Base-by-base conservation (phyloP, 2,888 invertebrate genomes). In the Chaitophorus viminalis region DNA sequence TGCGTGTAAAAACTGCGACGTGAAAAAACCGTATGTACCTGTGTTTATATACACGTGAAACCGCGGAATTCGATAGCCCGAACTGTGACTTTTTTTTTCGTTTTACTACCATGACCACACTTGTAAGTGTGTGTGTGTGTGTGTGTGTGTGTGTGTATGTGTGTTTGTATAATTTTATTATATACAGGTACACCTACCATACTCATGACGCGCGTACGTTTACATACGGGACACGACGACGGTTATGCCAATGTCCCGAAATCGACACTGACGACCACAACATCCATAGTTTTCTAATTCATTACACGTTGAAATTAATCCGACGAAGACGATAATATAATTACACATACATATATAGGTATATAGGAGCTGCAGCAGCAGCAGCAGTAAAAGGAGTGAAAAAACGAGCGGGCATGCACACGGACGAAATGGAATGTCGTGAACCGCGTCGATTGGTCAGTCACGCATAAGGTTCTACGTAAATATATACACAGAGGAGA, bases 291-390 rank as follows among this genome's bases (percentile, higher is more conserved):
- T 86, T 86, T 86, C 86, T 79, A 60, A 86, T 86, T 86, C 86
- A 86, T 86, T 86, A 86, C 70, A 78, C 86, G 54, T 68, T 79
- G 86, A 86, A 86, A 86, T 86, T 18, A 79, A 86, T 79, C 86
- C 85, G 52, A 54, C 65, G 52, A 77, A 31, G 60, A 60, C 65
- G 72, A 82, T 82, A 72, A 75, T 83, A 83, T 83, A 39, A 83
- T 83, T 75, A 74, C 60, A n/a, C 29, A 29, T 60, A 60, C 33
- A 39, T 8, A 39, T 39, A 39, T 39, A 79, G 2, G 25, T 52
- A 52, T 9, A 46, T 65, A 46, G 1, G 11, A 36, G 36, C 36
- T 5, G 36, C 14, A 46, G 46, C 14, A 46, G 46, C 46, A 46
- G 46, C 46, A 46, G 46, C 46, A 11, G 75, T 25, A 33, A 8